Percentiles rank a stretch among this genome's conserved stretches.
phyloP scores from a whole-genome alignment of 92 coral and sea anemone species.

The Epizoanthus illoricatus region DNA sequence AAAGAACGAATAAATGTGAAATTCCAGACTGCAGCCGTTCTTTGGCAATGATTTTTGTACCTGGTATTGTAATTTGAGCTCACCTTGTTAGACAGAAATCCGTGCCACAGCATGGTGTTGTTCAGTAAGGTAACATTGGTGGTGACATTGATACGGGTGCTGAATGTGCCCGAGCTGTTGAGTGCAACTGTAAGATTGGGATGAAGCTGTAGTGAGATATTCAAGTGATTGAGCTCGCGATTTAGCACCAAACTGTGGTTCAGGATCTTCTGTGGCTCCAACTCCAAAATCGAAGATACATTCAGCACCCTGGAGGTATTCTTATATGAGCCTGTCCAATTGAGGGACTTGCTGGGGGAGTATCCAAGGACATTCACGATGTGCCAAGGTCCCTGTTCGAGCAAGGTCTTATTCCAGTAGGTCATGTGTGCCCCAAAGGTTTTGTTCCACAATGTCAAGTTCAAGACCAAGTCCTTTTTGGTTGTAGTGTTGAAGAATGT shows the following conservation, averaged over 20 bases:
- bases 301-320: constrained; percentile 54
- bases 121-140: constrained; percentile 52
- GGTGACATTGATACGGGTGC: constrained; percentile 42
- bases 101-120: constrained; percentile 59
- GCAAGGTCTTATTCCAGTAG: constrained; percentile 40
- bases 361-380: constrained; percentile 38
- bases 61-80: background rate
- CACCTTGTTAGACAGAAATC: constrained; percentile 49
- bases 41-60: too few relatives aligned
- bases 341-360: constrained; percentile 52
- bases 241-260: constrained; percentile 58
- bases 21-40: too few relatives aligned
- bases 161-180: constrained; percentile 68
- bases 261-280: constrained; percentile 36
- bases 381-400: constrained; percentile 41
- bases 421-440: constrained; percentile 58
- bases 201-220: constrained; percentile 52
- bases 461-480: constrained; percentile 48
- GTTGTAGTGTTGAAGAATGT: constrained; percentile 55
- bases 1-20: too few relatives aligned
- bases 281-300: constrained; percentile 44
- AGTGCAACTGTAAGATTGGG: constrained; percentile 50
- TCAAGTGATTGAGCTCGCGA: constrained; percentile 38
- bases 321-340: constrained; percentile 55
- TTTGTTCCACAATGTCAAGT: constrained; percentile 53